These are phyloP conservation scores for Chrysotoxum bicinctum DNA, from an alignment of 2,888 invertebrate species.

Conservation along the genomic window DNA sequence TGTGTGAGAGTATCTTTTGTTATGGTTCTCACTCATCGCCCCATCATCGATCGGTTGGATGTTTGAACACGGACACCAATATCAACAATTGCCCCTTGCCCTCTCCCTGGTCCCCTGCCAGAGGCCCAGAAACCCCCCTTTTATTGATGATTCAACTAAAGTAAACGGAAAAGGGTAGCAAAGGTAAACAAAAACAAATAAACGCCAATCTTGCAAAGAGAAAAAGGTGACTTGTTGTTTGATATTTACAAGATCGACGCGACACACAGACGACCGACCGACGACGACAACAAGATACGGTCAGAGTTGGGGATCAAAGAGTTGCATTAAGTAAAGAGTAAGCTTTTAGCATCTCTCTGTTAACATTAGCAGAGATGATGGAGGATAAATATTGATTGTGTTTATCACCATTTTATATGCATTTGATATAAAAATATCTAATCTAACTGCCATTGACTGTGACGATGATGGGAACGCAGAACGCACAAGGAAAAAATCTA, in stretches of 20 bases:
- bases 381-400: slow-evolving; percentile 38
- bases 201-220: slow-evolving; percentile 42
- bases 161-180: slow-evolving; percentile 30
- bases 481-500: not conserved
- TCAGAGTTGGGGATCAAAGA: slow-evolving; percentile 63
- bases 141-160: slow-evolving; percentile 41
- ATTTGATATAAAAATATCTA: not conserved
- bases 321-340: slow-evolving; percentile 57
- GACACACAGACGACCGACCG: not conserved
- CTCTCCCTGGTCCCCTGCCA: not conserved
- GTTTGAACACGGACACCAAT: slow-evolving; percentile 61
- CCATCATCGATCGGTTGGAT: slow-evolving; percentile 60
- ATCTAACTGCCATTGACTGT: slow-evolving; percentile 15
- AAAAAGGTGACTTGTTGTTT: slow-evolving; percentile 57
- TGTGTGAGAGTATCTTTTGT: slow-evolving; percentile 48
- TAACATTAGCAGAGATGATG: slow-evolving; percentile 11
- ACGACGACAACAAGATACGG: not conserved
- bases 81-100: slow-evolving; percentile 18
- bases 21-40: slow-evolving; percentile 60
- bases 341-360: slow-evolving; percentile 58
- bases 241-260: slow-evolving; percentile 39
- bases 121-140: not conserved
- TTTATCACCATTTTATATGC: slow-evolving; percentile 17
- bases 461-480: slow-evolving; percentile 5
- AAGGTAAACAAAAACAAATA: slow-evolving; percentile 57